Percentiles rank a stretch among this genome's conserved stretches.
These are phyloP conservation scores for Myrmophylax atrothorax DNA, from an alignment of 2,113 vertebrate genomes.

Conservation along the genomic window DNA sequence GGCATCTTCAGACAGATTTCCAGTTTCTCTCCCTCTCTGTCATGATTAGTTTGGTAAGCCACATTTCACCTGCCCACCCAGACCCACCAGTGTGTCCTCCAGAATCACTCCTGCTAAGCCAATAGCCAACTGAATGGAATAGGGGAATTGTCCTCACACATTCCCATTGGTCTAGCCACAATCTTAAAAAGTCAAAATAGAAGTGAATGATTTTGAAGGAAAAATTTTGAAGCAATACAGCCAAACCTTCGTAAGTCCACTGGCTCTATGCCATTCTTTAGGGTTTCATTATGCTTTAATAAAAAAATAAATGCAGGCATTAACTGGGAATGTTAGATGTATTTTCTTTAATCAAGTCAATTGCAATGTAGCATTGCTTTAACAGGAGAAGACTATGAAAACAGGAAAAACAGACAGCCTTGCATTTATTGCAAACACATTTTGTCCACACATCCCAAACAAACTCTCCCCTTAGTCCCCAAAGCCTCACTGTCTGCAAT, in stretches of 20 bases:
- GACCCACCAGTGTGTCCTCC: not conserved
- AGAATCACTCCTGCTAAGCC: not conserved
- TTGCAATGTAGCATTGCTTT: not conserved
- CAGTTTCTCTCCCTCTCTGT: not conserved
- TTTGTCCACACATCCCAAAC: not conserved
- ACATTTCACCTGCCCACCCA: not conserved
- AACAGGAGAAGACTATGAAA: not conserved
- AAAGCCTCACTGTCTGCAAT: not conserved
- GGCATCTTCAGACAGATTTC: not conserved
- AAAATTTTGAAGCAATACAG: not conserved
- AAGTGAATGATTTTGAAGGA: not conserved
- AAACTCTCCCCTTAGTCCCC: not conserved
- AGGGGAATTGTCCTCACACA: not conserved
- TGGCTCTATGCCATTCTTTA: not conserved
- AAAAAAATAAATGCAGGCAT: not conserved
- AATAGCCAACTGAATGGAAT: not conserved
- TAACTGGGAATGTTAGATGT: not conserved
- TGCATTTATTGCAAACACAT: not conserved
- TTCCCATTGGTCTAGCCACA: not conserved
- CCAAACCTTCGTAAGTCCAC: not conserved
- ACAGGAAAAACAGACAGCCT: not conserved
- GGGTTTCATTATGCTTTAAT: not conserved
- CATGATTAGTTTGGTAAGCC: not conserved
- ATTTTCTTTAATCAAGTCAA: not conserved
- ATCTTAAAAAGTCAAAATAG: not conserved